Evolutionary conservation across 2,888 invertebrate genomes (phyloP).

Genomic region (Eilema sororculum): DNA sequence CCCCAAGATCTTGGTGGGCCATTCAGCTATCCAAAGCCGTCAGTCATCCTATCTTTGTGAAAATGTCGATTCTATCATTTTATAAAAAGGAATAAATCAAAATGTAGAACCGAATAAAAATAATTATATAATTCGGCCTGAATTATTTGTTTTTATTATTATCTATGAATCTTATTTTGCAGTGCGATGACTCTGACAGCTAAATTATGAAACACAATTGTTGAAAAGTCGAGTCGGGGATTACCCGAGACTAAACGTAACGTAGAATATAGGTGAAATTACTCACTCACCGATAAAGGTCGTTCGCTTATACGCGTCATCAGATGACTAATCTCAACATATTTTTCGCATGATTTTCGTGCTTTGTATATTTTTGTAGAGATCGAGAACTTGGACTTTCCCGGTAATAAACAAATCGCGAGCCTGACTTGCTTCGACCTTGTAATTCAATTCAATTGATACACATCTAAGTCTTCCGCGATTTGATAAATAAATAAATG

Average conservation of each 20-base stretch:
- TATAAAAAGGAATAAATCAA: too few species aligned
- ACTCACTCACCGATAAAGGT: neutral
- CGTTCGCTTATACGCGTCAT: neutral
- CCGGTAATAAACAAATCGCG: neutral
- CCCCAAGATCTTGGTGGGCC: too few species aligned
- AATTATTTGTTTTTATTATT: neutral
- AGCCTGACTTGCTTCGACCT: neutral
- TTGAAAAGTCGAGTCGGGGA: neutral
- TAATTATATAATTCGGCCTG: too few species aligned
- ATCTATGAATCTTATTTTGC: neutral
- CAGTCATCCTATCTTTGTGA: too few species aligned
- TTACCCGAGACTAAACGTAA: neutral
- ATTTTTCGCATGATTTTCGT: neutral
- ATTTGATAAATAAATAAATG: too few species aligned
- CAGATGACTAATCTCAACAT: neutral
- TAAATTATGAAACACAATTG: neutral
- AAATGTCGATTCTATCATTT: too few species aligned
- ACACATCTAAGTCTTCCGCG: neutral
- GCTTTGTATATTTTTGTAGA: neutral
- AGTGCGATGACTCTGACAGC: neutral
- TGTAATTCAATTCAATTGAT: neutral
- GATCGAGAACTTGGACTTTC: neutral
- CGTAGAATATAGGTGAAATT: neutral
- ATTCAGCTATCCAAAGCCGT: too few species aligned
- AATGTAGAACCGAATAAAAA: too few species aligned